Conservation (phyloP, 2,797 vertebrate species). For the Halcyon smyrnensis region DNA sequence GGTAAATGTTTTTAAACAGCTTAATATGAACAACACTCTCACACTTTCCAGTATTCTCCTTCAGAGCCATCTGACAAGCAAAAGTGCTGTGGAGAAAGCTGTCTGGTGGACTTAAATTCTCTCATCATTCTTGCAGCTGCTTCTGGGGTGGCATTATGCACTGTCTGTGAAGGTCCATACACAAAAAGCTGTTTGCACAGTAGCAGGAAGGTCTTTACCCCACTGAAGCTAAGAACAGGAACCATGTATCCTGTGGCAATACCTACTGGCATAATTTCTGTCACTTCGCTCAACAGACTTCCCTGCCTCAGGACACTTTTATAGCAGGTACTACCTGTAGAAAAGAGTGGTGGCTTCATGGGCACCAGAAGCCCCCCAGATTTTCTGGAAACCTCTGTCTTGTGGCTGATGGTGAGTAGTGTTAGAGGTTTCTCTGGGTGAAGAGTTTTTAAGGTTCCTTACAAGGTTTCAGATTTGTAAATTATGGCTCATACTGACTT, state of each 20-base stretch:
- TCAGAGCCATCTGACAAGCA: not conserved
- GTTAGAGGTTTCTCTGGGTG: not conserved
- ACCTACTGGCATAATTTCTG: not conserved
- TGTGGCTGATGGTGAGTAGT: not conserved
- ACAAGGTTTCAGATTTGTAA: not conserved
- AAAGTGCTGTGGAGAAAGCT: not conserved
- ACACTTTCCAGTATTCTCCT: not conserved
- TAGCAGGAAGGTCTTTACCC: not conserved
- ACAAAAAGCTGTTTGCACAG: not conserved
- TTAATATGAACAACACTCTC: not conserved
- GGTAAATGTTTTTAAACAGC: not conserved
- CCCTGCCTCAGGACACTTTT: not conserved
- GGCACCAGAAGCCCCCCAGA: not conserved
- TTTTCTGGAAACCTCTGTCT: not conserved
- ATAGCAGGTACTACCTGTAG: not conserved
- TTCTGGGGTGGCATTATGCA: not conserved
- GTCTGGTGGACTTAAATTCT: not conserved
- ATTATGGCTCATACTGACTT: not conserved
- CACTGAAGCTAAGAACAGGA: not conserved
- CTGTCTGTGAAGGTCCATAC: not conserved
- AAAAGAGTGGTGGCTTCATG: not conserved
- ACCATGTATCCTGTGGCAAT: not conserved
- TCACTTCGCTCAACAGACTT: not conserved
- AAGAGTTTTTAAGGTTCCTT: not conserved
- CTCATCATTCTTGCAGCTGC: not conserved